Evolutionary conservation across 2,888 invertebrate genomes (phyloP), one percentile per base, ranked within the genome.

Genomic region (Apotomis betuletana): DNA sequence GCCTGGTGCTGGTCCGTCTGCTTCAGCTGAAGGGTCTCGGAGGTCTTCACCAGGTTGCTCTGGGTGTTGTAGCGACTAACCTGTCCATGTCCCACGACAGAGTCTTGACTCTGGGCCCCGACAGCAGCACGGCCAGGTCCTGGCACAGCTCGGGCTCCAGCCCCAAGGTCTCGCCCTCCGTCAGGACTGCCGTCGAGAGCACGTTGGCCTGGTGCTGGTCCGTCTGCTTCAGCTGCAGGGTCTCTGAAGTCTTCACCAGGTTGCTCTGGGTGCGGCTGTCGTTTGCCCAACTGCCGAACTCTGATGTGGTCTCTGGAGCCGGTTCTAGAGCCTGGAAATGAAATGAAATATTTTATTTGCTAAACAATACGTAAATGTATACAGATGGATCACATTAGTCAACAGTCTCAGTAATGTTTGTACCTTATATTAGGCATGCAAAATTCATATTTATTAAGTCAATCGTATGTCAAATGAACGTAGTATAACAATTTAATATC

Each of bases 61-160:
- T 82, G 94, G 69, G 83, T 6, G 41, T 0, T 41, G 41, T 41
- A 41, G 41, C 5, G 36, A 13, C 49, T 49, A 4, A 93, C 92
- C 92, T 87, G 70, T 91, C 87, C 86, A 95, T 90, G 69, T 95
- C 94, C 96, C 96, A 97, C 5, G 95, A 96, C 2, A 97, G 91
- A 59, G 95, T 94, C 80, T 96, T 96, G 76, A 96, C 95, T 62
- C 97, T 90, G 0, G 96, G 96, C 78, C 96, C 95, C 63, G 95
- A 95, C 13, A 96, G 87, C 70, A 96, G 93, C 5, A 96, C 96
- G 2, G 95, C 94, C 15, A 97, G 89, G 85, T 96, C 96, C 83
- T 96, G 96, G 80, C 96, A 95, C 49, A 96, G 83, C 74, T 95
- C 95, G 0, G 94, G 89, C 52, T 94, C 94, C 15, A 96, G 92